Evolutionary conservation across 1,140 invertebrate species (phyloP).

Genomic region (Drosophila pandora): DNA sequence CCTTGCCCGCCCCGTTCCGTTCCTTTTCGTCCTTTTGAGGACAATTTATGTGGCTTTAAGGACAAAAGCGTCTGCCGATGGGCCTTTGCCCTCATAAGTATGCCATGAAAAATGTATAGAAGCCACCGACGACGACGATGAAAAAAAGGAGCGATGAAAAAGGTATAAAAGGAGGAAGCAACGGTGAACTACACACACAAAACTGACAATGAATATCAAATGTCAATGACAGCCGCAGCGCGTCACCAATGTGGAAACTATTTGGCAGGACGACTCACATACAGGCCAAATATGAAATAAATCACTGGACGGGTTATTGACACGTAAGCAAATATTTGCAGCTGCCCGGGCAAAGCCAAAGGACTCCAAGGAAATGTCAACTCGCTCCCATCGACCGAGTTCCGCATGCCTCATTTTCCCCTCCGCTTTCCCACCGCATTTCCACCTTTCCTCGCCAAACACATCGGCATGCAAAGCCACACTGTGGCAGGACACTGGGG

Average conservation of each 20-base stretch:
- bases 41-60: conserved; percentile 74
- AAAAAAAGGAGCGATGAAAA: conserved; percentile 32
- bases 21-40: conserved; percentile 12
- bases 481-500: neutral
- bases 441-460: conserved; percentile 46
- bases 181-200: conserved; percentile 44
- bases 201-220: conserved; percentile 73
- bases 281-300: conserved; percentile 77
- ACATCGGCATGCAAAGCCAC: conserved; percentile 64
- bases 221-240: conserved; percentile 73
- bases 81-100: conserved; percentile 69
- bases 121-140: neutral
- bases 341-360: conserved; percentile 14
- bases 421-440: neutral
- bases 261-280: conserved; percentile 41
- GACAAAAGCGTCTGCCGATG: conserved; percentile 47
- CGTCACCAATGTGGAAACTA: conserved; percentile 61
- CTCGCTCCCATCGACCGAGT: conserved; percentile 25
- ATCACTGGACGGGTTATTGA: conserved; percentile 80
- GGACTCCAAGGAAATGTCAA: conserved; percentile 49
- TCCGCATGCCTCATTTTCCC: neutral
- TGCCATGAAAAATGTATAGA: conserved; percentile 70
- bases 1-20: conserved; percentile 7
- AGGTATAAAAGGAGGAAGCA: conserved; percentile 1
- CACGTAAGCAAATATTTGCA: conserved; percentile 80